phyloP scores from a whole-genome alignment of 2,797 vertebrate species.

The Rhodeus uyekii region DNA sequence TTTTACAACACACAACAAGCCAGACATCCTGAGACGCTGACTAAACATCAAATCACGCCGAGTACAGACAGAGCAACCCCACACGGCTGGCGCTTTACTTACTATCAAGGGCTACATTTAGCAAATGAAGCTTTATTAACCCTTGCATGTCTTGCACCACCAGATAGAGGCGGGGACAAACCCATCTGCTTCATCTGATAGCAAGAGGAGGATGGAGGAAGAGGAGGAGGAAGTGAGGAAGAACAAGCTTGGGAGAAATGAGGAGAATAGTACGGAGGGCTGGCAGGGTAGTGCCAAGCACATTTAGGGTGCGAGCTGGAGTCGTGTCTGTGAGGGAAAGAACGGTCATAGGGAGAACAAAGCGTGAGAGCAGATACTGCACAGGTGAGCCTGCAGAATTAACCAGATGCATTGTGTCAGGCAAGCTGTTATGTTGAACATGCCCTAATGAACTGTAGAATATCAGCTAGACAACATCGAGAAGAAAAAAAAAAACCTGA shows the following conservation, averaged over 20 bases:
- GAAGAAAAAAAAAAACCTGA: not conserved
- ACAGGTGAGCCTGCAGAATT: not conserved
- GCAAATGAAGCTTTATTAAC: conserved; percentile 74
- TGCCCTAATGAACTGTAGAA: not conserved
- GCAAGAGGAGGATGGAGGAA: conserved; percentile 55
- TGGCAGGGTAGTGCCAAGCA: conserved; percentile 44
- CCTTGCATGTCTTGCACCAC: conserved; percentile 75
- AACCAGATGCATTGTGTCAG: conserved; percentile 20
- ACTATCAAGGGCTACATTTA: conserved; percentile 79
- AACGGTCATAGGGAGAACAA: conserved; percentile 39
- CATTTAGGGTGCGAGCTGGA: conserved; percentile 45
- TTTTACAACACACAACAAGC: conserved; percentile 50
- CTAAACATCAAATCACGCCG: conserved; percentile 57
- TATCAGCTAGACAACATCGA: not conserved
- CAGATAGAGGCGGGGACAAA: conserved; percentile 70
- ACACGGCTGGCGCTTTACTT: conserved; percentile 71
- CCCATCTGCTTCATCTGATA: conserved; percentile 69
- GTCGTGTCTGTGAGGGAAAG: conserved; percentile 46
- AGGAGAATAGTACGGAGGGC: conserved; percentile 43
- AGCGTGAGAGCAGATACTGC: conserved; percentile 27
- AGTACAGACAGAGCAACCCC: conserved; percentile 59
- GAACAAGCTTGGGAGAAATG: conserved; percentile 68
- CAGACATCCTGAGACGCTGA: conserved; percentile 62
- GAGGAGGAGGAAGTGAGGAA: conserved; percentile 64
- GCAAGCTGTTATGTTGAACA: conserved; percentile 5